phyloP scores from a whole-genome alignment of 2,888 invertebrate genomes.

The Lasioglossum villosulum region DNA sequence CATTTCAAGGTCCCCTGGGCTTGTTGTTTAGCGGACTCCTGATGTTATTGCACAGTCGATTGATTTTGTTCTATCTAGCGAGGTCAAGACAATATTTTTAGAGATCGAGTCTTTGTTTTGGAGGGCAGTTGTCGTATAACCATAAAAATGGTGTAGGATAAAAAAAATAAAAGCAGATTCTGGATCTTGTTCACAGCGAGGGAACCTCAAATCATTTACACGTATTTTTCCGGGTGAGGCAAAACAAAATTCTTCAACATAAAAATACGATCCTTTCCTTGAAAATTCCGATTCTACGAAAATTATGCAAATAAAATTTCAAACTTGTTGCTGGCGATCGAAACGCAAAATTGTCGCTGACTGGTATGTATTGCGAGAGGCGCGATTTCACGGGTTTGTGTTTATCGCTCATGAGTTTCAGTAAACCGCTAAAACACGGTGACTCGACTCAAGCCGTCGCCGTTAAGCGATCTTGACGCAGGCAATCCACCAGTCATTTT shows the following conservation, averaged over 20 bases:
- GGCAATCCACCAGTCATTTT: slow-evolving; percentile 53
- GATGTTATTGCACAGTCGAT: not conserved
- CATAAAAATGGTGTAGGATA: not conserved
- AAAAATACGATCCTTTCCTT: too few relatives aligned
- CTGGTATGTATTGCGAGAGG: not conserved
- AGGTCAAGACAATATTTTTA: not conserved
- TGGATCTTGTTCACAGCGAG: not conserved
- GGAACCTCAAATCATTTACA: too few relatives aligned
- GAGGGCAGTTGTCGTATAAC: not conserved
- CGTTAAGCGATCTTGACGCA: slow-evolving; percentile 48
- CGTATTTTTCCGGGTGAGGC: too few relatives aligned
- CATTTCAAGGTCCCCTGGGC: not conserved
- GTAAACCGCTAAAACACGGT: slow-evolving; percentile 32
- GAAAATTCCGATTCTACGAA: too few relatives aligned
- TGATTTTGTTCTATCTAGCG: not conserved
- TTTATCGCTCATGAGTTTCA: slow-evolving; percentile 18
- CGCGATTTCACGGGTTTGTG: not conserved
- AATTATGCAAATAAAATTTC: too few relatives aligned
- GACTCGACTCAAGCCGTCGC: slow-evolving; percentile 17
- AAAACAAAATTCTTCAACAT: too few relatives aligned
- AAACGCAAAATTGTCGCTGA: not conserved
- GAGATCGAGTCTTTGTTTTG: not conserved
- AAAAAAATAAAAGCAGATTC: not conserved
- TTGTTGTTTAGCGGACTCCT: not conserved
- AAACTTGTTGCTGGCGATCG: not conserved